Evolutionary conservation across 2,797 vertebrate genomes (phyloP).

Genomic region (Eulemur rubriventer): DNA sequence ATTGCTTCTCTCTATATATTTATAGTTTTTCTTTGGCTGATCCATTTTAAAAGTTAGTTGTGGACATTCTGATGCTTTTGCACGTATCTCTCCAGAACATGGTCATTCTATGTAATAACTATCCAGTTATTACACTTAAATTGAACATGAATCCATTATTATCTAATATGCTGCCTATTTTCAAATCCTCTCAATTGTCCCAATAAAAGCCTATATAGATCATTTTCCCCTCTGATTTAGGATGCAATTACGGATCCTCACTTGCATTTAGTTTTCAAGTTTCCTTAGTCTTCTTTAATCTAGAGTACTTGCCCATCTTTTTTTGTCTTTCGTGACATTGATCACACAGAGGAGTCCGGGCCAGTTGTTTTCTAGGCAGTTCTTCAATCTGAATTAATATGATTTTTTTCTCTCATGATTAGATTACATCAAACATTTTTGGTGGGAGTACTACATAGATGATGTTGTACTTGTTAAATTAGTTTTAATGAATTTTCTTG

Average conservation of each 20-base stretch:
- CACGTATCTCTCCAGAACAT: not conserved
- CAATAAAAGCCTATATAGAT: not conserved
- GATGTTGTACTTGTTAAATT: not conserved
- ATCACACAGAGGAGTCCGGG: not conserved
- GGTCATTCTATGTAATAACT: not conserved
- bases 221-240: not conserved
- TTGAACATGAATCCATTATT: constrained; percentile 5
- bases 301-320: not conserved
- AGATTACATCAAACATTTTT: constrained; percentile 26
- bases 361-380: not conserved
- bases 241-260: not conserved
- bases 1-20: not conserved
- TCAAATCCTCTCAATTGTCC: not conserved
- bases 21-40: not conserved
- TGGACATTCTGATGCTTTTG: not conserved
- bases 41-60: not conserved
- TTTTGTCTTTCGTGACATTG: not conserved
- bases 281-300: not conserved
- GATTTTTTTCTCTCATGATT: not conserved
- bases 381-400: not conserved
- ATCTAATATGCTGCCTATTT: not conserved
- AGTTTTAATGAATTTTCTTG: not conserved
- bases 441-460: not conserved
- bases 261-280: not conserved
- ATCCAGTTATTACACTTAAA: not conserved